phyloP scores from a whole-genome alignment of 2,888 invertebrate genomes.

The Suillia variegata region DNA sequence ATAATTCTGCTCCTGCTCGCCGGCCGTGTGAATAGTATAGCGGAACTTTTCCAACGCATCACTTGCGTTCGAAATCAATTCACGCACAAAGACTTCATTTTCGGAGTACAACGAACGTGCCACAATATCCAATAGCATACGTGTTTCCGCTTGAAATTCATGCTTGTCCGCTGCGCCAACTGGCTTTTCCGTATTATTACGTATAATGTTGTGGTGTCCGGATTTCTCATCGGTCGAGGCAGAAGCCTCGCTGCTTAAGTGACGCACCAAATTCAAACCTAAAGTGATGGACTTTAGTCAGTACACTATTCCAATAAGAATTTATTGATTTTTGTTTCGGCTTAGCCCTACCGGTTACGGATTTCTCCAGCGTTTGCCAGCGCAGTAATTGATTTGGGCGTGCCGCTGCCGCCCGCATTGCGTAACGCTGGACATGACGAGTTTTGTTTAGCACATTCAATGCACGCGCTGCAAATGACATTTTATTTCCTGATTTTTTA shows the following conservation, averaged over 20 bases:
- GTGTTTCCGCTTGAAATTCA: constrained; percentile 96
- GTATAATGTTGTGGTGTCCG: constrained; percentile 39
- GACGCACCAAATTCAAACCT: constrained; percentile 25
- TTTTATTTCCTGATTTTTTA: constrained; percentile 15
- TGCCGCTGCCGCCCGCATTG: constrained; percentile 17
- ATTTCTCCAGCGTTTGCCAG: too few species aligned
- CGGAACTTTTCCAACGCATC: constrained; percentile 96
- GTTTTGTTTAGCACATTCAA: constrained; percentile 20
- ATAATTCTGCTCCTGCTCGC: constrained; percentile 63
- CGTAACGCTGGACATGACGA: constrained; percentile 26
- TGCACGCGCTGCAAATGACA: constrained; percentile 31
- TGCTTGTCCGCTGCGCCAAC: constrained; percentile 66
- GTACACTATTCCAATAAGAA: background rate
- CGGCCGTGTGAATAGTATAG: constrained; percentile 69
- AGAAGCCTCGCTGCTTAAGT: constrained; percentile 30
- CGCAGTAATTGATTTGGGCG: background rate
- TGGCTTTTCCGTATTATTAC: constrained; percentile 43
- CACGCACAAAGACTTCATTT: constrained; percentile 95
- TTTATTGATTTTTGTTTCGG: too few species aligned
- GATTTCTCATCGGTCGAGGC: constrained; percentile 1
- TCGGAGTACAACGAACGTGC: constrained; percentile 97
- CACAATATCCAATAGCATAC: constrained; percentile 94
- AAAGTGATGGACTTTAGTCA: background rate
- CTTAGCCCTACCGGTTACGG: too few species aligned
- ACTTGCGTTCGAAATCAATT: constrained; percentile 95